These are phyloP conservation scores for Tokudaia tokunoshimensis DNA, from an alignment of 2,797 vertebrate genomes.

Conservation along the genomic window DNA sequence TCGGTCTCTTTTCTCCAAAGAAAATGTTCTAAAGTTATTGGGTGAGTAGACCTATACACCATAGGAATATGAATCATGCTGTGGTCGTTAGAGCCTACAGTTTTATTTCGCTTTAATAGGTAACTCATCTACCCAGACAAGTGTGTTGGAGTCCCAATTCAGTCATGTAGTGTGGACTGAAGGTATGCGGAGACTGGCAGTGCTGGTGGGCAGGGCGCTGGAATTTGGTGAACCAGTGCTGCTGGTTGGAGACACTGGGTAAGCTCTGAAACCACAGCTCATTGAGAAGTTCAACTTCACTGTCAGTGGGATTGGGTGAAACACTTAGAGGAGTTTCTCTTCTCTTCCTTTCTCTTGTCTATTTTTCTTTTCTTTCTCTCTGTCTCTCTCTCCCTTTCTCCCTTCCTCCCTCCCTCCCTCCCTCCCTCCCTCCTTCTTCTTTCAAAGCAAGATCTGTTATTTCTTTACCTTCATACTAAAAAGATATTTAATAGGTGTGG, in stretches of 20 bases:
- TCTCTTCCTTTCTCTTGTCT: neutral
- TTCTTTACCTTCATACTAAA: slow-evolving; percentile 9
- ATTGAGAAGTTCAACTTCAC: neutral
- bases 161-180: slow-evolving; percentile 96
- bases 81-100: slow-evolving; percentile 54
- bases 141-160: slow-evolving; percentile 92
- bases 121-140: slow-evolving; percentile 81
- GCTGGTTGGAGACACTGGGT: slow-evolving; percentile 98
- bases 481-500: neutral
- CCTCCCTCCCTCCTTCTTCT: neutral
- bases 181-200: slow-evolving; percentile 93
- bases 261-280: slow-evolving; percentile 51
- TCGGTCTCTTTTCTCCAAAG: slow-evolving; percentile 92
- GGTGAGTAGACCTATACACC: slow-evolving; percentile 90
- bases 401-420: neutral
- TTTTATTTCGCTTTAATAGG: slow-evolving; percentile 81
- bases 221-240: slow-evolving; percentile 96
- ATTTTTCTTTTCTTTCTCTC: neutral
- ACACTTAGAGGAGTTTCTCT: neutral
- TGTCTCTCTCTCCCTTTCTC: too few relatives aligned
- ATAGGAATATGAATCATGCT: neutral
- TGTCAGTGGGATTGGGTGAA: neutral
- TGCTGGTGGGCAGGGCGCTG: slow-evolving; percentile 95
- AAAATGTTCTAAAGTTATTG: slow-evolving; percentile 92
- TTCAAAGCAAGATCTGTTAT: neutral